phyloP scores from a whole-genome alignment of 1,140 invertebrate species.

The Musca vetustissima region DNA sequence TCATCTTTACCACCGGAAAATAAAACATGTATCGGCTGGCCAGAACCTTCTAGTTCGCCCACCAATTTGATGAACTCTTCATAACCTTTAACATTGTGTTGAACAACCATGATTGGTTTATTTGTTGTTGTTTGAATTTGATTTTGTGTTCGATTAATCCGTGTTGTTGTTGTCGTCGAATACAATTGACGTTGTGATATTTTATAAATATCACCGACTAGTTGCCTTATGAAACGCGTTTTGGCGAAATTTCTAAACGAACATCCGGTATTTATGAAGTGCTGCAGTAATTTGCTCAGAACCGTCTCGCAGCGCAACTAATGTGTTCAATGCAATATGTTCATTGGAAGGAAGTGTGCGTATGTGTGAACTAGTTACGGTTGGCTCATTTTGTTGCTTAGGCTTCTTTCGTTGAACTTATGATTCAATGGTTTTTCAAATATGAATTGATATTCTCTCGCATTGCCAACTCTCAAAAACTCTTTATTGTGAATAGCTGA shows the following conservation, averaged over 20 bases:
- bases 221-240: not conserved
- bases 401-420: no score
- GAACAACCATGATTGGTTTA: conserved; percentile 59
- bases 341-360: no score
- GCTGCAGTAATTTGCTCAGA: no score
- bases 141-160: not conserved
- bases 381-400: no score
- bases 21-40: conserved; percentile 61
- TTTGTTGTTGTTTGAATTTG: not conserved
- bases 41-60: conserved; percentile 55
- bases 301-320: no score
- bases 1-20: conserved; percentile 68
- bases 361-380: no score
- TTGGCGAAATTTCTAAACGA: not conserved
- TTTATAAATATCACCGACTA: conserved; percentile 14
- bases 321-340: no score
- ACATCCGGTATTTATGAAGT: no score
- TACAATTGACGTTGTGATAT: conserved; percentile 22
- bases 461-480: no score
- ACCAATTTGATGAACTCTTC: conserved; percentile 62
- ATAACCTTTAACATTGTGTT: conserved; percentile 61
- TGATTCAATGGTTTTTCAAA: no score
- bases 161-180: not conserved
- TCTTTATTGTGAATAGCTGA: no score
- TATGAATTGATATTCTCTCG: no score